Base-by-base conservation (phyloP, 2,888 invertebrate species). In the Mythimna impura region DNA sequence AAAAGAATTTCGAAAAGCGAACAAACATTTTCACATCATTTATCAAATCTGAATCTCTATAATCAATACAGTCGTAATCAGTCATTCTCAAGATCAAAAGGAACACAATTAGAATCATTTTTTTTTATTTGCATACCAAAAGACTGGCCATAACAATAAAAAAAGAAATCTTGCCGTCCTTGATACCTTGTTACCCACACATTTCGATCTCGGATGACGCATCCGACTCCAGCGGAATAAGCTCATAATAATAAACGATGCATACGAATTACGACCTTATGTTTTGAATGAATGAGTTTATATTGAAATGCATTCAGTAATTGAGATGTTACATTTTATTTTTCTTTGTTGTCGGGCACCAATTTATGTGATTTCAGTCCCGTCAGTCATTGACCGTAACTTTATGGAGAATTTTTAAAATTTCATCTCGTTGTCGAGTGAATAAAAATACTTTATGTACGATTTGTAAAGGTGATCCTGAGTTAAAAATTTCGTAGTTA, bases 151-250 rank as follows among this genome's bases (percentile, higher is more conserved):
- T 86, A 87, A 87, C 86, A 91, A 91, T 88, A 89, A 86, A 88
- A 52, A 88, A 90, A 89, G 83, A 89, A 90, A 91, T 89, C 91
- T 90, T 82, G 92, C 78, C 89, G 93, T 90, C 95, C 95, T 95
- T 94, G 93, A 91, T 92, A 92, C 89, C 89, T 93, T 90, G 92
- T 93, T 92, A 92, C 93, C 91, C 90, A 91, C 92, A 91, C 92
- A 88, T 91, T 93, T 90, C 89, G 89, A 91, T 91, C 90, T 91
- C 86, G 88, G 83, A 90, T 94, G 94, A 94, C 93, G 91, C 92
- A 94, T 91, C 86, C 87, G 73, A 84, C 70, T 78, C 78, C 63
- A 77, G 71, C 72, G 60, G 83, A 87, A 86, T 82, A 82, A 83
- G 67, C 83, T 73, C 79, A 84, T 82, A 76, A 70, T 66, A 73